Conservation (phyloP, 2,797 vertebrate genomes). For the Tolypeutes matacus region DNA sequence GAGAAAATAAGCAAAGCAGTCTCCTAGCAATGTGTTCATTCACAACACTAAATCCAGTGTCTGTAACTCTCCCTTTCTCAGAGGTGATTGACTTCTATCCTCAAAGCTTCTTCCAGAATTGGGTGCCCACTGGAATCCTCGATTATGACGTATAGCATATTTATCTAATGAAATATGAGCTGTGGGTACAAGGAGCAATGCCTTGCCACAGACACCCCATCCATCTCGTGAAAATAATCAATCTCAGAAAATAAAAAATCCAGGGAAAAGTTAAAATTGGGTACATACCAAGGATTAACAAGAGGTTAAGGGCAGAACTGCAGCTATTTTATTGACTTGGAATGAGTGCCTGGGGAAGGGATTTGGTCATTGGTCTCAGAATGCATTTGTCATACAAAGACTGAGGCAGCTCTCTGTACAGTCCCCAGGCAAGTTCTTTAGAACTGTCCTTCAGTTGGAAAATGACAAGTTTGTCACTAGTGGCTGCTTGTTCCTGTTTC, state of each 20-base stretch:
- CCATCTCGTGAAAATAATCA: conserved; percentile 82
- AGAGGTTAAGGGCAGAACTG: conserved; percentile 40
- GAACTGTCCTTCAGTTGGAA: not conserved
- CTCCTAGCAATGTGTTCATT: not conserved
- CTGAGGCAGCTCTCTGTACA: not conserved
- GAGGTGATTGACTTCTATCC: conserved; percentile 56
- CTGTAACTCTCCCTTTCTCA: not conserved
- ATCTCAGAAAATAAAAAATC: conserved; percentile 67
- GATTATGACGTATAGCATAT: conserved; percentile 71
- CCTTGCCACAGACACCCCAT: conserved; percentile 76
- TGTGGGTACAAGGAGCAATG: conserved; percentile 66
- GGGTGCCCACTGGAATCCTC: conserved; percentile 60
- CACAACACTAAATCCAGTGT: not conserved
- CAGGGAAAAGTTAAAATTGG: conserved; percentile 73
- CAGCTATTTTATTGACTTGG: conserved; percentile 57
- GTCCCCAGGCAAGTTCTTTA: not conserved
- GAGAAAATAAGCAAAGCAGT: conserved; percentile 68
- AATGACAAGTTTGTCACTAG: not conserved
- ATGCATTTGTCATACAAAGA: not conserved
- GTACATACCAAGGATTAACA: conserved; percentile 64
- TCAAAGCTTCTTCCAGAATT: conserved; percentile 61
- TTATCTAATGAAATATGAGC: conserved; percentile 82
- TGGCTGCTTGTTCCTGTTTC: not conserved
- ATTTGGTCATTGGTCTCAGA: conserved; percentile 17
- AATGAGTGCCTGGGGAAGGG: not conserved